Base-by-base conservation (phyloP, 2,888 invertebrate species). In the Rotaria sp. region DNA sequence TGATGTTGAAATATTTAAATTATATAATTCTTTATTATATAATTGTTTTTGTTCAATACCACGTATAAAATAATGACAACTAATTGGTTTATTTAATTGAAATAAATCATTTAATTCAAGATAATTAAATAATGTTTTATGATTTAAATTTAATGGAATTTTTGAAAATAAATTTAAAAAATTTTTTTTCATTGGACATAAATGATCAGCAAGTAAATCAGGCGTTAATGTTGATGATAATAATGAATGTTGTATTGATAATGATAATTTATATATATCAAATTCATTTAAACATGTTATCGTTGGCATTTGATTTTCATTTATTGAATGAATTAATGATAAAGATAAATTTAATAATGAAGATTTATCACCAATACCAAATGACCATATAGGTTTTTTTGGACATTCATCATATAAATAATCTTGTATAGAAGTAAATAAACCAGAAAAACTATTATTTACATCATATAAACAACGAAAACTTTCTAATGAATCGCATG, bases 281-380 rank as follows among this genome's bases (percentile, higher is more conserved):
- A 2, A 10, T 11, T 2, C 11, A 45, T 45, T n/a, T 13, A 13
- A 15, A 45, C 41, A 80, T 80, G 45, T 4, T 13, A 80, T n/a
- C 11, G 80, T 80, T n/a, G 80, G 80, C 80, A 80, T 80, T 80
- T 80, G 45, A 80, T 80, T 80, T 45, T 26, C n/a, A 45, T n/a
- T n/a, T n/a, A 80, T n/a, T 80, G 80, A 80, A 45, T 80, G 26
- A 1, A 45, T n/a, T 15, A 80, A 45, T 45, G 80, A 45, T 15
- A 45, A n/a, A 0, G 24, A 45, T 15, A 80, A 45, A 80, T 80
- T 80, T 41, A 80, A 45, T 80, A 10, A 24, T 13, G 38, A 38
- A 24, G 80, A 15, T 41, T 26, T 5, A 80, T 80, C 45, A 26
- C n/a, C n/a, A 13, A 41, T 8, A n/a, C 41, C 41, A 80, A 45